Evolutionary conservation across 1,140 invertebrate species (phyloP), one percentile per base, ranked within the genome.

Genomic region (Drosophila pruinosa): DNA sequence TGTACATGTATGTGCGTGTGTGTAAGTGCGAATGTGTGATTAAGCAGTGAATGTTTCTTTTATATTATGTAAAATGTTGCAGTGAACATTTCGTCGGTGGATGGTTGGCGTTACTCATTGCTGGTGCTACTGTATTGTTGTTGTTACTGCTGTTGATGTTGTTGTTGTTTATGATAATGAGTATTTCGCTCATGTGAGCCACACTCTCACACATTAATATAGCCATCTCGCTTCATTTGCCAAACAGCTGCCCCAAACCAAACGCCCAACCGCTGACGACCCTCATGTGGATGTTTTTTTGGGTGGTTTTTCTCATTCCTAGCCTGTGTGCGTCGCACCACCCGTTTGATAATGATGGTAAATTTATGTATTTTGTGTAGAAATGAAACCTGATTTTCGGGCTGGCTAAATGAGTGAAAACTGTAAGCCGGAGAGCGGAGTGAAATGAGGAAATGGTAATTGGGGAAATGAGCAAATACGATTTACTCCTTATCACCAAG

Each of bases 321-420:
- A 39, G 15, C 4, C 17, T 19, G 31, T 38, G 26, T 28, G 31
- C 56, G 45, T 47, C 47, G 22, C 36, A 67, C 58, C 63, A 75
- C 62, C 65, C 59, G 67, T 72, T 71, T 68, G 70, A 85, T 90
- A 90, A 90, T 90, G 80, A 90, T 90, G 79, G 74, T 71, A 81
- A 90, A 90, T 90, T 90, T 90, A 90, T 90, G 88, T 89, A 90
- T 90, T 90, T 90, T 90, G 82, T 90, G 73, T 90, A 82, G 89
- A 85, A 88, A 90, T 81, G 83, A 89, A 90, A 89, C 89, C 82
- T 77, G 82, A 90, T 90, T 90, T 89, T 73, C 80, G 43, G 28
- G 21, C 65, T 26, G 47, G 14, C n/a, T 39, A 68, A 76, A 75
- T 79, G 82, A 86, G 82, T 86, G 82, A 67, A 75, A 86, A 22